These are phyloP conservation scores for Eucidaris tribuloides DNA, from an alignment of 35 echinoderm and acorn worm species.

Conservation along the genomic window DNA sequence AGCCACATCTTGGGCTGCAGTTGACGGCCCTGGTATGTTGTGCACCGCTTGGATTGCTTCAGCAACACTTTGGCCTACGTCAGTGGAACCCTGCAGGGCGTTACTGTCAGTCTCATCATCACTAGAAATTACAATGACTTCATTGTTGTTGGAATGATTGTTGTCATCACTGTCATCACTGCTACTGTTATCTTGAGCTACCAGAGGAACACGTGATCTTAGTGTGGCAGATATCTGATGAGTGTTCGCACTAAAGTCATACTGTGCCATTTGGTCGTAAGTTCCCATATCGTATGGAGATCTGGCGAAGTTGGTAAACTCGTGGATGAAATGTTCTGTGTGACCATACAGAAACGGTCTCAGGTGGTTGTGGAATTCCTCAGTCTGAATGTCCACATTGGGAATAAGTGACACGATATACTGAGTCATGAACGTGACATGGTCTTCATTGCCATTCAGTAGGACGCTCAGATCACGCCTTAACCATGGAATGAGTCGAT, in stretches of 20 bases:
- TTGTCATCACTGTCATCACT: background rate
- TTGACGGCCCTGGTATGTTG: background rate
- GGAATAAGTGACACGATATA: constrained; percentile 86
- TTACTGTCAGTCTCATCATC: background rate
- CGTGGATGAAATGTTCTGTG: constrained; percentile 92
- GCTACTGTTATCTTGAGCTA: constrained; percentile 24
- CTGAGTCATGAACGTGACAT: constrained; percentile 92
- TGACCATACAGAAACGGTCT: constrained; percentile 79
- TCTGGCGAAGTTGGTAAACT: constrained; percentile 85
- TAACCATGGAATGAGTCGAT: constrained; percentile 90
- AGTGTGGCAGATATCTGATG: background rate
- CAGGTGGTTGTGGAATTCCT: constrained; percentile 82
- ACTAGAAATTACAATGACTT: constrained; percentile 8
- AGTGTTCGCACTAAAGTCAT: constrained; percentile 41
- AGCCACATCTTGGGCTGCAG: background rate
- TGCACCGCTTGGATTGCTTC: too few relatives aligned
- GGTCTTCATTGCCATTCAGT: constrained; percentile 67
- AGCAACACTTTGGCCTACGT: too few relatives aligned
- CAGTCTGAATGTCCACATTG: constrained; percentile 84
- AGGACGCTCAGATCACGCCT: constrained; percentile 73
- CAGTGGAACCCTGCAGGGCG: background rate
- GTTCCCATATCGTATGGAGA: constrained; percentile 84
- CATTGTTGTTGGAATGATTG: constrained; percentile 12
- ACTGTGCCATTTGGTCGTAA: constrained; percentile 81
- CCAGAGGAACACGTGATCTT: constrained; percentile 11